phyloP scores from a whole-genome alignment of 1,140 invertebrate species.

The Leucophenga varia region DNA sequence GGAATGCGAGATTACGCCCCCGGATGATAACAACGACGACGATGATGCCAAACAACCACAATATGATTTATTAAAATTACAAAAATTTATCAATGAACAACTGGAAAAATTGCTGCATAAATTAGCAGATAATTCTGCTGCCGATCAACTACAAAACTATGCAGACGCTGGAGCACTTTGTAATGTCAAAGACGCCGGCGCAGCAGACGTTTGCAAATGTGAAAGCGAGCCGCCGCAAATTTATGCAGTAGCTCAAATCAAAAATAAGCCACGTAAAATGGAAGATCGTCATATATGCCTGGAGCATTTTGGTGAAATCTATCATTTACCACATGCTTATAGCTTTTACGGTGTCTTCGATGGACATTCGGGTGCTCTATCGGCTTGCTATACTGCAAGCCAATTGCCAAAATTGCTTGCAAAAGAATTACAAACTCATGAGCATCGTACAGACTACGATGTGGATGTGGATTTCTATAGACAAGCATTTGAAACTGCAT shows the following conservation, averaged over 20 bases:
- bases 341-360: constrained; percentile 91
- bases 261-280: constrained; percentile 53
- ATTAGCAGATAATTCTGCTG: constrained; percentile 37
- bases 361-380: constrained; percentile 91
- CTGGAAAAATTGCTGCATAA: constrained; percentile 36
- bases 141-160: constrained; percentile 28
- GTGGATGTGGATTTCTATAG: constrained; percentile 47
- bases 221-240: constrained; percentile 2
- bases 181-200: not conserved
- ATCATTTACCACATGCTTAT: constrained; percentile 13
- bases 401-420: constrained; percentile 87
- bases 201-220: constrained; percentile 10
- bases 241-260: constrained; percentile 21
- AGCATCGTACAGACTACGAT: not conserved
- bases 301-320: constrained; percentile 36
- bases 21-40: not conserved
- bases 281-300: constrained; percentile 49
- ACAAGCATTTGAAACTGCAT: constrained; percentile 67
- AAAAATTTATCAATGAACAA: constrained; percentile 34
- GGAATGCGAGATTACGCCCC: constrained; percentile 30
- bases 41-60: constrained; percentile 13
- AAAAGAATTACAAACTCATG: constrained; percentile 64
- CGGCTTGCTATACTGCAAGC: constrained; percentile 81
- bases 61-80: constrained; percentile 45
- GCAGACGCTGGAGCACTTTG: constrained; percentile 22